Evolutionary conservation across 2,113 vertebrate species (phyloP).

Genomic region (Platichthys stellatus): DNA sequence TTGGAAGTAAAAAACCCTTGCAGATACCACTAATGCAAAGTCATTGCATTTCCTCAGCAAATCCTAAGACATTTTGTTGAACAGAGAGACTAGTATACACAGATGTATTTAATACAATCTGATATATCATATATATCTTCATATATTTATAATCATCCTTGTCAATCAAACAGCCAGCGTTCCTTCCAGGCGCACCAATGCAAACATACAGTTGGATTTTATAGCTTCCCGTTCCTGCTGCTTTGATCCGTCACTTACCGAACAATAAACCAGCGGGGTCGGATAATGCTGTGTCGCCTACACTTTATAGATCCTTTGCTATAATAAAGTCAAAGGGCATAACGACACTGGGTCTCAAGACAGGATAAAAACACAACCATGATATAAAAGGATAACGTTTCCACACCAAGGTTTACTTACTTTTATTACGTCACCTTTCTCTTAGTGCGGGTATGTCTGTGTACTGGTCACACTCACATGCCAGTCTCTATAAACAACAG

Average conservation of each 20-base stretch:
- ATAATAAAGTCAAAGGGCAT: not conserved
- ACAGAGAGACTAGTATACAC: not conserved
- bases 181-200: not conserved
- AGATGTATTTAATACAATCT: not conserved
- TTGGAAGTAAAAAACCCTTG: not conserved
- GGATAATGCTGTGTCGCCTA: not conserved
- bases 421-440: not conserved
- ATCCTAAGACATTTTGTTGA: too few species aligned
- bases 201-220: not conserved
- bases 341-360: not conserved
- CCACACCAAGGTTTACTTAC: not conserved
- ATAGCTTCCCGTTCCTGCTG: not conserved
- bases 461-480: not conserved
- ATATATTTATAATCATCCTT: not conserved
- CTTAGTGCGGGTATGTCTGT: too few species aligned
- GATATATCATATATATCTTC: not conserved
- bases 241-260: too few species aligned
- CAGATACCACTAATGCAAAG: not conserved
- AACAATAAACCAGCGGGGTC: not conserved
- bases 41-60: not conserved
- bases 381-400: conserved; percentile 10
- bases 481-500: not conserved
- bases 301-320: not conserved
- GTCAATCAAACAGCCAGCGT: conserved; percentile 3
- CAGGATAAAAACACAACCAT: not conserved